Evolutionary conservation across 1,140 invertebrate species (phyloP), one percentile per base, ranked within the genome.

Genomic region (Heterodera schachtii): DNA sequence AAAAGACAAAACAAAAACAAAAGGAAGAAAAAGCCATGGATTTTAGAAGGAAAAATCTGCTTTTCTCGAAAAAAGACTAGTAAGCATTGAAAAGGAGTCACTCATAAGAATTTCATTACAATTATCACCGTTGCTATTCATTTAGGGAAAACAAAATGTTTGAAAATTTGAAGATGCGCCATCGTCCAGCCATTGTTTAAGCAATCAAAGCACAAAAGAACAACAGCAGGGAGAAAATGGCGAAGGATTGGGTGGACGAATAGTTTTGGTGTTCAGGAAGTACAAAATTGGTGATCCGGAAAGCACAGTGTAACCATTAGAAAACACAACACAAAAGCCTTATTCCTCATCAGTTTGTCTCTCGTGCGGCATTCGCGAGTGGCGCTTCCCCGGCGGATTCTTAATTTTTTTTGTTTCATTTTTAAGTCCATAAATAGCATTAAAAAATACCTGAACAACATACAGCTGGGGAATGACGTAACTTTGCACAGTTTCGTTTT

Each of bases 361-460:
- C 19, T 64, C 57, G 57, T 64, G 57, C 19, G 11, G 57, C 57
- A 64, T 64, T 11, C 57, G 57, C 57, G 57, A 64, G 19, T 19
- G 57, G 5, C 57, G 57, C 16, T 19, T 13, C 57, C 57, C 57
- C 16, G 57, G 57, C 13, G 57, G 57, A 64, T 19, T 16, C 57
- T 64, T 13, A 64, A 64, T 19, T 64, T 52, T 64, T 19, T 52
- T 52, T 6, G 47, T 52, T 52, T 52, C 49, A 52, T 11, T 52
- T 52, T 52, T 8, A 6, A 8, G 6, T 52, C 49, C 11, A 8
- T 52, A 52, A 52, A 52, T 8, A 8, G 49, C 6, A 52, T 52
- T 52, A 71, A 71, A 71, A 71, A 11, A 11, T 13, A 71, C 69
- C 44, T 71, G 69, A 41, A 71, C 69, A n/a, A 71, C 69, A 71